A percentile compares a stretch with the other conserved stretches of the same genome.
Evolutionary conservation across 2,113 vertebrate genomes (phyloP).

Genomic region (Galemys pyrenaicus): DNA sequence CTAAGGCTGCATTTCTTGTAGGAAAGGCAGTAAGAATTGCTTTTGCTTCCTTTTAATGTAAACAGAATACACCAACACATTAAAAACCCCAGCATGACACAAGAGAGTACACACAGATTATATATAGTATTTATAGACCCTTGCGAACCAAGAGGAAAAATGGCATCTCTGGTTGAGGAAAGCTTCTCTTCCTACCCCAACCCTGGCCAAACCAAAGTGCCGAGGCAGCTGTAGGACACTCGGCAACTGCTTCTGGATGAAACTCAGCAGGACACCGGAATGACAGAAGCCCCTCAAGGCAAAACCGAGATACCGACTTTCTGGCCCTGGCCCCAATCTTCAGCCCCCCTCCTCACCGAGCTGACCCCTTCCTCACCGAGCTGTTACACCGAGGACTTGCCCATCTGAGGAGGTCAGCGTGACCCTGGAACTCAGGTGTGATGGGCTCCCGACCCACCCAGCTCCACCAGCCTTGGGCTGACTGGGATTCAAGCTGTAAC

Average conservation of each 20-base stretch:
- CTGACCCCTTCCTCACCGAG: background rate
- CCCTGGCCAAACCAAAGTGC: background rate
- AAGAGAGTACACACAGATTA: slow-evolving; percentile 42
- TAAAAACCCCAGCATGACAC: slow-evolving; percentile 63
- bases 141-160: slow-evolving; percentile 18
- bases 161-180: background rate
- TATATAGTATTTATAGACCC: slow-evolving; percentile 71
- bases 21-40: background rate
- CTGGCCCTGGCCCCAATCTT: background rate
- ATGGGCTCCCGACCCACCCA: background rate
- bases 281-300: background rate
- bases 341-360: background rate
- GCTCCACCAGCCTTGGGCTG: background rate
- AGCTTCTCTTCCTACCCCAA: background rate
- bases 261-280: background rate
- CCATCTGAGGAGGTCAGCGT: background rate
- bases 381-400: background rate
- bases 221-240: background rate
- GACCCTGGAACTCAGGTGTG: background rate
- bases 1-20: background rate
- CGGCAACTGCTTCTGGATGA: background rate
- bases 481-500: background rate
- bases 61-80: slow-evolving; percentile 76
- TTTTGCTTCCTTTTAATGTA: slow-evolving; percentile 81
- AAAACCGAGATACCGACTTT: background rate